A percentile compares a stretch with the other conserved stretches of the same genome.
Conservation (phyloP, 64 coral and sea anemone species). For the Orbicella faveolata region DNA sequence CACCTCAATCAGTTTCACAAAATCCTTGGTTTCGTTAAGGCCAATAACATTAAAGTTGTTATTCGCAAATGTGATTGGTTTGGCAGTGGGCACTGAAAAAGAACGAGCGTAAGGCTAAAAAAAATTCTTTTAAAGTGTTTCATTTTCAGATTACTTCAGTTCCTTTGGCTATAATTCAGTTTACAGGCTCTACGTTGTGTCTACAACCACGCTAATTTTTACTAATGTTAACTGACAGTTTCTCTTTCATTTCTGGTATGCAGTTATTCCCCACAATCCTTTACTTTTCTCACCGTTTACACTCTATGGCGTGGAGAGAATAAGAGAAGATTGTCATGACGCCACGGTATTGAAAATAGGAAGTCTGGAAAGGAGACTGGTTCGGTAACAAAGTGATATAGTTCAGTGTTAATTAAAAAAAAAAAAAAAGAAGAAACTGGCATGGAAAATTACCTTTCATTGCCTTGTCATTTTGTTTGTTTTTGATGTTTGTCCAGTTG, state of each 20-base stretch:
- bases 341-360: no score
- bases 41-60: slow-evolving; percentile 78
- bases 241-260: no score
- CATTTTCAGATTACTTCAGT: neutral
- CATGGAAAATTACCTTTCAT: slow-evolving; percentile 30
- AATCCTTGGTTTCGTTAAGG: slow-evolving; percentile 74
- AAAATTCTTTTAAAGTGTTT: neutral
- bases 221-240: no score
- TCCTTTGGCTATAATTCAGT: no score
- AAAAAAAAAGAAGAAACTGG: neutral
- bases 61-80: slow-evolving; percentile 84
- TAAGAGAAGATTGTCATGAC: no score
- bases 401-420: neutral
- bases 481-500: slow-evolving; percentile 28
- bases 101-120: neutral
- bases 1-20: slow-evolving; percentile 83
- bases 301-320: no score
- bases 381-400: no score
- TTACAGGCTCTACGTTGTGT: no score
- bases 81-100: slow-evolving; percentile 54
- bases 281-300: no score
- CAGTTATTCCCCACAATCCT: no score
- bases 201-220: no score
- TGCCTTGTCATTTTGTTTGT: neutral
- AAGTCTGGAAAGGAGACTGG: no score